Evolutionary conservation across 2,888 invertebrate genomes (phyloP), one percentile per base, ranked within the genome.

Genomic region (Sminthurides aquaticus): DNA sequence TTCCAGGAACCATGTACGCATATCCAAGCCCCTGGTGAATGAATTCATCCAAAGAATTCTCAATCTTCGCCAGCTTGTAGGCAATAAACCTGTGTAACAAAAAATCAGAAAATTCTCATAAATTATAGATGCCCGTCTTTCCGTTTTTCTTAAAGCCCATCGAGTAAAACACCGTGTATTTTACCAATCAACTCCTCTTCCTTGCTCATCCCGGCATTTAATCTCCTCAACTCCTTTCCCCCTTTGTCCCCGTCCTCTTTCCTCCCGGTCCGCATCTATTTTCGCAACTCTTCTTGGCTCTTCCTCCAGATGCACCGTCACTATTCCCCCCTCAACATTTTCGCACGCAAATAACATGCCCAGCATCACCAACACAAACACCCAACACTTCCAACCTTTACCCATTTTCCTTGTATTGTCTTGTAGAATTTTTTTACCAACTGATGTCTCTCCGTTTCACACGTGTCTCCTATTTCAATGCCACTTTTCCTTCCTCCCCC

Each of bases 11-110:
- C 26, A 90, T 82, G 75, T 84, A 87, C 76, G 86, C 80, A 76
- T 90, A 90, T 1, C 85, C 86, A 15, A 84, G 78, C 0, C 91
- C 91, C 69, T 80, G 79, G 60, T 81, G 81, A 64, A 85, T 80
- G 22, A 83, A 75, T 0, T 81, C 79, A 75, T 84, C 82, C 1
- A 81, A 76, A 69, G 82, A 82, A 67, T 82, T 78, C 60, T 82
- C 81, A 74, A 85, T 81, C 73, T 83, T 83, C 1, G 90, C 91
- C 68, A 91, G 77, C 79, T 93, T 93, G 78, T 92, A 92, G 27
- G 87, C 79, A 73, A 90, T 86, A 79, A 85, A 93, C 93, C 92
- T 93, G 75, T 3, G 79, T 79, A 67, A 63, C 75, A 74, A 62
- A 49, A 52, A 52, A 20, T 52, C 49, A 66, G 49, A 34, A 34